Evolutionary conservation across 2,888 invertebrate genomes (phyloP).

Genomic region (Oscheius sp.): DNA sequence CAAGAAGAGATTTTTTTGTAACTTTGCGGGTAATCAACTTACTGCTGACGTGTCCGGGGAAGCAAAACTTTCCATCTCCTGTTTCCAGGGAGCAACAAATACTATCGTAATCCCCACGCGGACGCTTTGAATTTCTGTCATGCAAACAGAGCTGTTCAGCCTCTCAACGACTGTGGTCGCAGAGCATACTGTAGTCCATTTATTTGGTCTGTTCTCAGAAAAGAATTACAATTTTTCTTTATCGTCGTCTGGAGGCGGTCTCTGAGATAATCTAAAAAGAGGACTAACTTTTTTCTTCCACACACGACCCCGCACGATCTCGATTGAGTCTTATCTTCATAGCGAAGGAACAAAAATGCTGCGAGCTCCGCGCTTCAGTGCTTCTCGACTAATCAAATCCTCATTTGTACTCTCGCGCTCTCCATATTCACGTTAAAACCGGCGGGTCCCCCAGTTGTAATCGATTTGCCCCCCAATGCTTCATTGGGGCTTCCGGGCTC

Average conservation of each 20-base stretch:
- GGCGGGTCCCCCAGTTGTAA: constrained; percentile 11
- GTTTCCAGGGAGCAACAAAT: too few species aligned
- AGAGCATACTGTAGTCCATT: too few species aligned
- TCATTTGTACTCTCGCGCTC: not conserved
- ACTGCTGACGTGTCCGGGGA: too few species aligned
- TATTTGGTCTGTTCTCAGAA: too few species aligned
- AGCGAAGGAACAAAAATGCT: not conserved
- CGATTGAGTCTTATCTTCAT: not conserved
- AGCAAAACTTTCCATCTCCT: too few species aligned
- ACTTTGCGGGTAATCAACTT: too few species aligned
- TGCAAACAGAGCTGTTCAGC: too few species aligned
- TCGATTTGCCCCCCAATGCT: constrained; percentile 27
- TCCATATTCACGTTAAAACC: constrained; percentile 21
- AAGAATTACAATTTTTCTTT: not conserved
- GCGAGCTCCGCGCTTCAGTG: not conserved
- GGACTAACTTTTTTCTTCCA: not conserved
- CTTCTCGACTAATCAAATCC: constrained; percentile 7
- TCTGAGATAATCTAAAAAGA: not conserved
- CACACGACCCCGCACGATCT: not conserved
- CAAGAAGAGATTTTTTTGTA: too few species aligned
- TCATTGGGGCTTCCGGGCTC: constrained; percentile 23
- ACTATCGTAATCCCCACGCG: too few species aligned
- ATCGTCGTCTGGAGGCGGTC: constrained; percentile 1
- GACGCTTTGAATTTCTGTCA: too few species aligned
- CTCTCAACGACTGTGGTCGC: too few species aligned